Percentiles rank a stretch among this genome's conserved stretches.
Conservation (phyloP, 2,888 invertebrate genomes). For the Linnaemya vulpina region DNA sequence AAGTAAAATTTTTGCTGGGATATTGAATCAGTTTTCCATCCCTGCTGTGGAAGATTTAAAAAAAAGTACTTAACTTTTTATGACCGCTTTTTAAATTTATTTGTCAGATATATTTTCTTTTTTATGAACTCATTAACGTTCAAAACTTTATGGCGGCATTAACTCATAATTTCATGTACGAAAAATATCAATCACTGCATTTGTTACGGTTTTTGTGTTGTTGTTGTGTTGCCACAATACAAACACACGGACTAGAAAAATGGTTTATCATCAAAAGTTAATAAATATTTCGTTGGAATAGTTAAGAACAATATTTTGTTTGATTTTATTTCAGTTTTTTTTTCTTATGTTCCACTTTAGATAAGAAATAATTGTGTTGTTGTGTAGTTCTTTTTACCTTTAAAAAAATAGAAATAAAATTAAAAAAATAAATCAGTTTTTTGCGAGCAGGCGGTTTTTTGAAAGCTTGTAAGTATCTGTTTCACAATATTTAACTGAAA, state of each 20-base stretch:
- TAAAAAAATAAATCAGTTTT: background rate
- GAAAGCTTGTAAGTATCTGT: background rate
- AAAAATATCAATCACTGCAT: constrained; percentile 63
- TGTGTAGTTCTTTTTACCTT: background rate
- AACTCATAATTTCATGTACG: constrained; percentile 56
- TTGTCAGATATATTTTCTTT: background rate
- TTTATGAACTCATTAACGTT: constrained; percentile 30
- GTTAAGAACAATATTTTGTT: constrained; percentile 24
- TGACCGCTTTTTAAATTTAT: constrained; percentile 25
- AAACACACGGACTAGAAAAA: constrained; percentile 45
- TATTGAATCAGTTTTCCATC: background rate
- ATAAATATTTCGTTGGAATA: constrained; percentile 37
- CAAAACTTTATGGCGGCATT: constrained; percentile 56
- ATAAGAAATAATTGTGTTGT: constrained; percentile 58
- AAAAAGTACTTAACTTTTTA: constrained; percentile 17
- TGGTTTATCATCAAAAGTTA: constrained; percentile 67
- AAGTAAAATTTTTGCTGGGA: no score
- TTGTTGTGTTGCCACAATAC: constrained; percentile 5
- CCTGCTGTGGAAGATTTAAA: background rate
- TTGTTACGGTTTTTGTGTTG: constrained; percentile 21
- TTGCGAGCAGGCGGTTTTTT: background rate
- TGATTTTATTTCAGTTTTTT: constrained; percentile 9
- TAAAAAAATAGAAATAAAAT: background rate
- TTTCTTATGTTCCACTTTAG: constrained; percentile 59
- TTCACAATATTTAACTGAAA: background rate